phyloP scores from a whole-genome alignment of 2,888 invertebrate genomes.

The Ophion ventricosus region DNA sequence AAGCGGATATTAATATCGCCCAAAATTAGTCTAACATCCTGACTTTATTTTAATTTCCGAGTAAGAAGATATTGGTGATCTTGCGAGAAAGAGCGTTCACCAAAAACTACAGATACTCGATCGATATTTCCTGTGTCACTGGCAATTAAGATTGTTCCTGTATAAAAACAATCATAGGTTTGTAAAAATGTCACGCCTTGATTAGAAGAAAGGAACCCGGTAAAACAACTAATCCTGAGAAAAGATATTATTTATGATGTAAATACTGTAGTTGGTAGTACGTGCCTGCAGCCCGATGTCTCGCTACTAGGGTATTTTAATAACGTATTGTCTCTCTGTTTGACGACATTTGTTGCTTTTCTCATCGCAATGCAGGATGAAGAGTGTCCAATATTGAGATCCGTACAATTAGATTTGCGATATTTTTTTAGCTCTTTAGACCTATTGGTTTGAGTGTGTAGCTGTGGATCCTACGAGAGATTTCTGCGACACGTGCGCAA shows the following conservation, averaged over 20 bases:
- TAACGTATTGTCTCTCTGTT: conserved; percentile 72
- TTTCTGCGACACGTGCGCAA: conserved; percentile 77
- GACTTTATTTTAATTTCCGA: no score
- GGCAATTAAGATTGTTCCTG: no score
- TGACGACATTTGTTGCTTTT: conserved; percentile 24
- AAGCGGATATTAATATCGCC: no score
- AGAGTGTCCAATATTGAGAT: conserved; percentile 77
- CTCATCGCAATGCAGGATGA: conserved; percentile 61
- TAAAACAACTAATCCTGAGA: conserved; percentile 10
- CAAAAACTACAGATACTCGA: no score
- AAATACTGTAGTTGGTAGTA: conserved; percentile 38
- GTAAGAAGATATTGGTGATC: no score
- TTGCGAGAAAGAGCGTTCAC: no score
- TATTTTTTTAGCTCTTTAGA: conserved; percentile 72
- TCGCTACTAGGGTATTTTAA: conserved; percentile 77
- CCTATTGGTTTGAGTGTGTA: conserved; percentile 33
- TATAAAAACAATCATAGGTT: no score
- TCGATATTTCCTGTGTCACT: no score
- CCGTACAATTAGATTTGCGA: conserved; percentile 81
- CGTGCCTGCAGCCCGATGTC: conserved; percentile 73
- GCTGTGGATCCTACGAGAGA: conserved; percentile 51
- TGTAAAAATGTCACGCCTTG: no score
- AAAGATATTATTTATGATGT: conserved; percentile 26
- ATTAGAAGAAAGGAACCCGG: not conserved
- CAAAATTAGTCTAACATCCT: no score